Conservation (phyloP, 1,140 invertebrate species). For the Eubasilissa regina region DNA sequence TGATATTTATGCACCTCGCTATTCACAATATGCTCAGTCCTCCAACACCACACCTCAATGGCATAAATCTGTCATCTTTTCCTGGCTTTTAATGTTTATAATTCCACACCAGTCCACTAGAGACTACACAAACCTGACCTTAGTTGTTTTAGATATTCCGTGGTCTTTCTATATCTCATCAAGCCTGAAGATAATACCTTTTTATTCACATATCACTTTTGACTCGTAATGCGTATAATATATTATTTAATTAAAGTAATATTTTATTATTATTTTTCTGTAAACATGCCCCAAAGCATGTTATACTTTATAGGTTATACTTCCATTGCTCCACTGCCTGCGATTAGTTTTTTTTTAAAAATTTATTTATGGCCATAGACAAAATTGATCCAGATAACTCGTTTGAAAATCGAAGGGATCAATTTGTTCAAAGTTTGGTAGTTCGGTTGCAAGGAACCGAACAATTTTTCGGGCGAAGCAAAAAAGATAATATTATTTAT, state of each 20-base stretch:
- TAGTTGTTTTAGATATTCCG: too few relatives aligned
- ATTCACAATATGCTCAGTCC: too few relatives aligned
- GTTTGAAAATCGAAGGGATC: slow-evolving; percentile 57
- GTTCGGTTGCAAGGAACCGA: slow-evolving; percentile 1
- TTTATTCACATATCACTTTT: too few relatives aligned
- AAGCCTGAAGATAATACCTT: too few relatives aligned
- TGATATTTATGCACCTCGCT: too few relatives aligned
- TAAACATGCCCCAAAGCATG: background rate
- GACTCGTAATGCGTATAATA: too few relatives aligned
- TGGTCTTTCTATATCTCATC: too few relatives aligned
- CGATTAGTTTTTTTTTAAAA: slow-evolving; percentile 42
- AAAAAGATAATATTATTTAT: slow-evolving; percentile 27
- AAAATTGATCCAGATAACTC: slow-evolving; percentile 58
- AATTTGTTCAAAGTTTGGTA: slow-evolving; percentile 50
- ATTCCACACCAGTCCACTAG: too few relatives aligned
- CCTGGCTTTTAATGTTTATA: too few relatives aligned
- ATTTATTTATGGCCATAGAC: slow-evolving; percentile 51
- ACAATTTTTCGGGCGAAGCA: background rate
- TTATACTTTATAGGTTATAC: background rate
- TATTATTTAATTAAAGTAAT: background rate
- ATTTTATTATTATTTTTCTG: background rate
- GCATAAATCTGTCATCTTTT: too few relatives aligned
- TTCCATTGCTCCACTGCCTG: slow-evolving; percentile 12
- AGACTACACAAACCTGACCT: too few relatives aligned
- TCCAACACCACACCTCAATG: too few relatives aligned